A percentile compares a stretch with the other conserved stretches of the same genome.
These are phyloP conservation scores for Ceramica pisi DNA, from an alignment of 2,888 invertebrate genomes.

Conservation along the genomic window DNA sequence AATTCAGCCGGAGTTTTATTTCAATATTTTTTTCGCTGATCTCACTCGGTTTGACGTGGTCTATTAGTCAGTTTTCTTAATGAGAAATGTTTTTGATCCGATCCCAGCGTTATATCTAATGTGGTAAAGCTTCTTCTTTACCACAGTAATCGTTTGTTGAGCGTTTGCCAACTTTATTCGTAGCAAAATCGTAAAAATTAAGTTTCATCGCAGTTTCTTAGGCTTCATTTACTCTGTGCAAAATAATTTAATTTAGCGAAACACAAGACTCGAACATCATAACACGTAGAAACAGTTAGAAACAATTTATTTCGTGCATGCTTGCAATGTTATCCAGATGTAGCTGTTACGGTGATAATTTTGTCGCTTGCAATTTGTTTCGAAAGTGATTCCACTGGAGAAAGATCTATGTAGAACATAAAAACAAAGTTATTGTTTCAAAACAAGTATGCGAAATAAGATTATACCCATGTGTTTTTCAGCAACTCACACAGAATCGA, in stretches of 20 bases:
- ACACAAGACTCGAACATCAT: conserved; percentile 19
- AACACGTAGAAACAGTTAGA: conserved; percentile 25
- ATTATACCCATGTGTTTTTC: conserved; percentile 10
- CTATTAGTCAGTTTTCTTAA: conserved; percentile 52
- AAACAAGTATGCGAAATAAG: conserved; percentile 6
- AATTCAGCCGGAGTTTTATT: conserved; percentile 21
- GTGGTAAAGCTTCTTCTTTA: conserved; percentile 42
- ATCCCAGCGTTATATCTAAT: conserved; percentile 42
- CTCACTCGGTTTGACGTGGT: conserved; percentile 43
- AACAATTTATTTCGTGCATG: conserved; percentile 29
- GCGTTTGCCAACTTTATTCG: conserved; percentile 56
- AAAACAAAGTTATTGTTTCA: conserved; percentile 6
- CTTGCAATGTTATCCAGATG: conserved; percentile 18
- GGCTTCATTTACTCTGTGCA: conserved; percentile 25
- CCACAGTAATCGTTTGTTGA: conserved; percentile 57
- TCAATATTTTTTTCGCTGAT: conserved; percentile 41
- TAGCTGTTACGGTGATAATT: conserved; percentile 17
- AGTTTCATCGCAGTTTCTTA: conserved; percentile 34
- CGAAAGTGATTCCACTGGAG: conserved; percentile 4
- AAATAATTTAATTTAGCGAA: conserved; percentile 38
- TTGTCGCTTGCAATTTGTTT: conserved; percentile 26
- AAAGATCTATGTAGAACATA: conserved; percentile 1
- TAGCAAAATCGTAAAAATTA: conserved; percentile 35
- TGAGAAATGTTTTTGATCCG: conserved; percentile 47
- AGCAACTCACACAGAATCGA: conserved; percentile 8